Base-by-base conservation (phyloP, 1,140 invertebrate species). In the Polypedilum pembai region DNA sequence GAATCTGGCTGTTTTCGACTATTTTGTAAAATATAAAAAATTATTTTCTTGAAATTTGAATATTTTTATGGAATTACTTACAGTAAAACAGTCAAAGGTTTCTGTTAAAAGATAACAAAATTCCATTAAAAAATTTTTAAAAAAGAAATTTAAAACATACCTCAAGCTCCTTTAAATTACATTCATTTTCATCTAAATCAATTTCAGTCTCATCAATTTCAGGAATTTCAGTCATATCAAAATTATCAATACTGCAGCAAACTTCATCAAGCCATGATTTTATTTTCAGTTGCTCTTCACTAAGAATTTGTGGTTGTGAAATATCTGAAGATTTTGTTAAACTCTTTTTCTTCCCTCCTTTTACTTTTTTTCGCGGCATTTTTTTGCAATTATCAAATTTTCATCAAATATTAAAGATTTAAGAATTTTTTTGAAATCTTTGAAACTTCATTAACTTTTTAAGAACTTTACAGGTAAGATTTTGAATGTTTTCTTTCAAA, bases 161-260 rank as follows among this genome's bases (percentile, higher is more conserved):
- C 45, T 56, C 45, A 56, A 56, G 45, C 15, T 56, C 45, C 12
- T 56, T 56, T n/a, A 56, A 56, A 56, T 56, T 56, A 15, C 45
- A 56, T 15, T 56, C 45, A 56, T 56, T 56, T n/a, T 56, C 45
- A 12, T 56, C 45, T n/a, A 56, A 56, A n/a, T 56, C 45, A 56
- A 56, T 56, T 56, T 56, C 45, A 12, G n/a, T 56, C n/a, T 56
- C 12, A 56, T 56, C 45, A 56, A 56, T 56, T 56, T 56, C 45
- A 56, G 45, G 45, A 56, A 56, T n/a, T n/a, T 56, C 45, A 56
- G 12, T n/a, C 45, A 56, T 15, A 56, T 56, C 45, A 15, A n/a
- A 12, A 56, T 56, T 56, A 4, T 56, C 45, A 12, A 56, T 56
- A 56, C 15, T 56, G n/a, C 12, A 12, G 15, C 45, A 56, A 15